Conservation (phyloP, 2,797 vertebrate species). For the Poeciliopsis paucimaculata region DNA sequence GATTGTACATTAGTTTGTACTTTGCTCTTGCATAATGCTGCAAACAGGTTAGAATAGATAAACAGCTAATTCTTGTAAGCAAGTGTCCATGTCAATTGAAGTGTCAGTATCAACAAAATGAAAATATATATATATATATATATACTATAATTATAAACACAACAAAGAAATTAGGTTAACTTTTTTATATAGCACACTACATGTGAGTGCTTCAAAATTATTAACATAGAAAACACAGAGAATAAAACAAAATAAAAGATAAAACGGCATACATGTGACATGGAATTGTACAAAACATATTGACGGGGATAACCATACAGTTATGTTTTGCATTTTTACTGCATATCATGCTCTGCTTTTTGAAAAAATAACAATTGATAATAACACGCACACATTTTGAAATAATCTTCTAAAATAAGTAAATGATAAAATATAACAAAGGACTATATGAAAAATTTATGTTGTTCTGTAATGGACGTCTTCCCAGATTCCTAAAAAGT, state of each 20-base stretch:
- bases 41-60: not conserved
- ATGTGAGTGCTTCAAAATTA: not conserved
- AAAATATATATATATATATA: too few relatives aligned
- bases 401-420: not conserved
- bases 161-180: too few relatives aligned
- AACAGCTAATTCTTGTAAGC: not conserved
- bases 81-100: not conserved
- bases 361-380: not conserved
- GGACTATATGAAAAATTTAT: not conserved
- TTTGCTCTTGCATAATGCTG: not conserved
- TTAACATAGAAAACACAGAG: too few relatives aligned
- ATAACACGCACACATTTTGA: not conserved
- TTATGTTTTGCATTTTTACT: too few relatives aligned
- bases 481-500: not conserved
- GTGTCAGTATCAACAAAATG: not conserved
- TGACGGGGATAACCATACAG: too few relatives aligned
- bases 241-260: not conserved
- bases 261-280: not conserved
- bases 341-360: too few relatives aligned
- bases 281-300: too few relatives aligned
- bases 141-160: not conserved
- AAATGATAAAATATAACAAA: not conserved
- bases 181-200: too few relatives aligned
- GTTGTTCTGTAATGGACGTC: not conserved
- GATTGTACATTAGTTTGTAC: not conserved